Conservation (phyloP, 2,113 vertebrate genomes). For the Myodes glareolus region DNA sequence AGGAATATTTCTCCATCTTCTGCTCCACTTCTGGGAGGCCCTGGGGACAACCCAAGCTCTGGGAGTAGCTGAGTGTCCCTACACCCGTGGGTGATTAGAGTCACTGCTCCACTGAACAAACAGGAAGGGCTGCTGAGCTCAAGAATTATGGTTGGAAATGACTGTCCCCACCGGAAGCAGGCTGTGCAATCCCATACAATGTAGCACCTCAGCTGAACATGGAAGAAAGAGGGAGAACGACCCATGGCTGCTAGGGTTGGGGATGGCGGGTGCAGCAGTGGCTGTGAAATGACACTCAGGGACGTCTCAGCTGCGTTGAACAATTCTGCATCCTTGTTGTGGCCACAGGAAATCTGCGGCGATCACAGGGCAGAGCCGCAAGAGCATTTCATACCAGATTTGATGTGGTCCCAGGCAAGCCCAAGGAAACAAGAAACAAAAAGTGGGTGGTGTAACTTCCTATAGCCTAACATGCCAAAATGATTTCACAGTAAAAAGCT, state of each 20-base stretch:
- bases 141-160: neutral
- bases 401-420: neutral
- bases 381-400: neutral
- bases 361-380: neutral
- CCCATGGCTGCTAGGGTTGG: rapidly evolving
- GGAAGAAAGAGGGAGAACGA: rapidly evolving
- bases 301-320: neutral
- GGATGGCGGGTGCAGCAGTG: no score
- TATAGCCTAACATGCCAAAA: neutral
- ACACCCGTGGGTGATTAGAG: neutral
- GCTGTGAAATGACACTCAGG: neutral
- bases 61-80: neutral
- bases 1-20: neutral
- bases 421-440: neutral
- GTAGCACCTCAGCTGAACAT: rapidly evolving
- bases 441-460: neutral
- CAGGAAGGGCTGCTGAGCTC: neutral
- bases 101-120: neutral
- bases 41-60: neutral
- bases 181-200: rapidly evolving
- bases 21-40: rapidly evolving
- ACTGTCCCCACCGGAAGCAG: rapidly evolving
- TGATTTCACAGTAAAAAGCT: neutral
- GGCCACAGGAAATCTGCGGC: rapidly evolving
- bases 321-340: neutral